Conservation (phyloP, 2,888 invertebrate genomes). For the Rotaria magnacalcarata region DNA sequence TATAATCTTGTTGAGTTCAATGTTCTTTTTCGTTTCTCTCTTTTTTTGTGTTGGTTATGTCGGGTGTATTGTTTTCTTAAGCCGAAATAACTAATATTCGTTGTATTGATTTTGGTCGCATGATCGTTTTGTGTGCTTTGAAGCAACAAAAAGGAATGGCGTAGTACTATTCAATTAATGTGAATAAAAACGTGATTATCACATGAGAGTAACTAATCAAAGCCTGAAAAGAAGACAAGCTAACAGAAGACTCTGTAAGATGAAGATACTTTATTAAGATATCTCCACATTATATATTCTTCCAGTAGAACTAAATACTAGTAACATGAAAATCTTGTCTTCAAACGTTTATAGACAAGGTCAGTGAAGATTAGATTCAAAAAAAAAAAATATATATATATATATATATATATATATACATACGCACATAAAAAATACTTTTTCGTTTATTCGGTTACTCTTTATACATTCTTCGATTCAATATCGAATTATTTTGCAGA, state of each 20-base stretch:
- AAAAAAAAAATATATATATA: neutral
- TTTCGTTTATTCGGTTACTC: slow-evolving; percentile 15
- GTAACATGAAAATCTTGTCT: neutral
- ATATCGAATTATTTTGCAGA: neutral
- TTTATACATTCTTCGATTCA: neutral
- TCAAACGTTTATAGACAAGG: neutral
- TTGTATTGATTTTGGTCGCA: neutral
- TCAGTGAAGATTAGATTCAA: neutral
- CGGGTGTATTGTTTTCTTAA: too few relatives aligned
- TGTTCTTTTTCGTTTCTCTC: too few relatives aligned
- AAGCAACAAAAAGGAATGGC: neutral
- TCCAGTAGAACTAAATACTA: too few relatives aligned
- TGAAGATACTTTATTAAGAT: neutral
- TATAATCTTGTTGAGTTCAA: too few relatives aligned
- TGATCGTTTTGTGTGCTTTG: neutral
- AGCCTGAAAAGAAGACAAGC: neutral
- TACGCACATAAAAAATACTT: neutral
- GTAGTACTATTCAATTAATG: neutral
- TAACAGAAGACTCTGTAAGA: neutral
- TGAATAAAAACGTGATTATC: neutral
- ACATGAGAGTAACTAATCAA: neutral
- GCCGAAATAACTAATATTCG: too few relatives aligned
- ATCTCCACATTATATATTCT: neutral
- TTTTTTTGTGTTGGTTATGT: too few relatives aligned
- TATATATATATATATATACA: neutral